phyloP scores from a whole-genome alignment of 2,888 invertebrate genomes.

The Aleiodes alternator region DNA sequence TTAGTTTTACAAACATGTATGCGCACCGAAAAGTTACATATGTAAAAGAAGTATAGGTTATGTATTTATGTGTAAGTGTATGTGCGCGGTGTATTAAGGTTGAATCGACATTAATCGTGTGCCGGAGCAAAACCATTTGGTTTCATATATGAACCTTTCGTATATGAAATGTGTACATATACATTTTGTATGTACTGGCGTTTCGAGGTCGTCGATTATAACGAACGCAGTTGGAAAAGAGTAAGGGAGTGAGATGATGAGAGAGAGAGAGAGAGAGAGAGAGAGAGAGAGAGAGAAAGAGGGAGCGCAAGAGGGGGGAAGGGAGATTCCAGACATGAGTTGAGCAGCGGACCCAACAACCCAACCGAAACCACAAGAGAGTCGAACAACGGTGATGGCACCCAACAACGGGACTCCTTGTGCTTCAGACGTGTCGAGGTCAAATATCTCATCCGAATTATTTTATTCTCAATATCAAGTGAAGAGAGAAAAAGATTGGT shows the following conservation, averaged over 20 bases:
- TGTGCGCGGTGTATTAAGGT: constrained; percentile 5
- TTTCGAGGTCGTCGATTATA: constrained; percentile 43
- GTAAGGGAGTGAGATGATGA: background rate
- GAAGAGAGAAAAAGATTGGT: background rate
- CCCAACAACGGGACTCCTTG: constrained; percentile 39
- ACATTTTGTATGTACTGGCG: background rate
- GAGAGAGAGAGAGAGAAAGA: background rate
- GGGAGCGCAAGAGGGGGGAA: background rate
- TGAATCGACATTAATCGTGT: constrained; percentile 31
- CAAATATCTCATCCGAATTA: constrained; percentile 15
- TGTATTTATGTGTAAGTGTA: background rate
- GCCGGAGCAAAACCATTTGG: constrained; percentile 2
- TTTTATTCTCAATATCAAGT: background rate
- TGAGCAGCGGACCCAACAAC: constrained; percentile 23
- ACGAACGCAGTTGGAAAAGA: constrained; percentile 18
- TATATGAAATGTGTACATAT: background rate
- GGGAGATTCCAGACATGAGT: constrained; percentile 32
- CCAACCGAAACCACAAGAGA: constrained; percentile 37
- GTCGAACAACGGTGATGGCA: constrained; percentile 31
- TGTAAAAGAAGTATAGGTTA: constrained; percentile 15
- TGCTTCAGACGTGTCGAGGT: constrained; percentile 33
- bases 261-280: background rate
- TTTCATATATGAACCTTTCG: constrained; percentile 26
- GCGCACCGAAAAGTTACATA: constrained; percentile 22
- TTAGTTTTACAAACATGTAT: constrained; percentile 20